phyloP scores from a whole-genome alignment of 2,888 invertebrate genomes.

The Drosophila nr. fundita region DNA sequence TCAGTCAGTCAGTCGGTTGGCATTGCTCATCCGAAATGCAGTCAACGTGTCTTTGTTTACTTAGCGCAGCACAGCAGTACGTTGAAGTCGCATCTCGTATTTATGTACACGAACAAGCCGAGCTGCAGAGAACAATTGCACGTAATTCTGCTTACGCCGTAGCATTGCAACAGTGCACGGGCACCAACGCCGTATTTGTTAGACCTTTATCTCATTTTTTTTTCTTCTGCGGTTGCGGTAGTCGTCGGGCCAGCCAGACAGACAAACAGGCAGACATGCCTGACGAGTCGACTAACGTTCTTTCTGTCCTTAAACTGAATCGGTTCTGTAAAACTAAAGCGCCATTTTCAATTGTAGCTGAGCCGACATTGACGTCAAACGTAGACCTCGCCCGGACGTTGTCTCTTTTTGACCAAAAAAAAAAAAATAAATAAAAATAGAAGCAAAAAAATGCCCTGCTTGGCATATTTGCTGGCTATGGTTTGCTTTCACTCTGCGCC shows the following conservation, averaged over 20 bases:
- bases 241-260: slow-evolving; percentile 48
- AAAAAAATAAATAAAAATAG: slow-evolving; percentile 14
- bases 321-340: slow-evolving; percentile 64
- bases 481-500: slow-evolving; percentile 57
- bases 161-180: slow-evolving; percentile 64
- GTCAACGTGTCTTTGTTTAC: slow-evolving; percentile 75
- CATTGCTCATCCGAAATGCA: slow-evolving; percentile 74
- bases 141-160: slow-evolving; percentile 81
- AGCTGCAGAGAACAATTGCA: slow-evolving; percentile 82
- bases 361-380: slow-evolving; percentile 42
- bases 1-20: slow-evolving; percentile 55
- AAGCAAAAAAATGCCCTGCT: slow-evolving; percentile 42
- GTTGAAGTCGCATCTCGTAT: slow-evolving; percentile 59
- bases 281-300: slow-evolving; percentile 43
- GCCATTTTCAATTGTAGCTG: slow-evolving; percentile 66
- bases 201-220: slow-evolving; percentile 23
- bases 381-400: slow-evolving; percentile 25
- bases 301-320: slow-evolving; percentile 73
- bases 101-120: slow-evolving; percentile 80
- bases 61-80: slow-evolving; percentile 53
- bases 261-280: slow-evolving; percentile 13
- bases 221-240: slow-evolving; percentile 63
- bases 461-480: slow-evolving; percentile 41
- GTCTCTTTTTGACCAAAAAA: slow-evolving; percentile 56
- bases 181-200: slow-evolving; percentile 57